Evolutionary conservation across 2,888 invertebrate genomes (phyloP).

Genomic region (Xylota segnis): DNA sequence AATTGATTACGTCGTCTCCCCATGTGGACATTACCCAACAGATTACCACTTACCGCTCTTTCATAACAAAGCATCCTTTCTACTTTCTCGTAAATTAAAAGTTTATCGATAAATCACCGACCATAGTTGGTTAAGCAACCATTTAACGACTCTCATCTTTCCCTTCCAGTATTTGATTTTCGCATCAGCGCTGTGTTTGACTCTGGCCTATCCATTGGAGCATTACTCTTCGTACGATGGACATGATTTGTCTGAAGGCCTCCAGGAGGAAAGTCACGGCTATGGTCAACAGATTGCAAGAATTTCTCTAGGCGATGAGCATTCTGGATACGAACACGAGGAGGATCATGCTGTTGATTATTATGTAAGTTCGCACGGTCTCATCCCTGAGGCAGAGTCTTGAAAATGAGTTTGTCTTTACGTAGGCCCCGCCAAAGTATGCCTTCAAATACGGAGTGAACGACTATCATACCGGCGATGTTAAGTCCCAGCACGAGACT

Average conservation of each 20-base stretch:
- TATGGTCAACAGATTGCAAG: slow-evolving; percentile 82
- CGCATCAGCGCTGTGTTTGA: slow-evolving; percentile 82
- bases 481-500: slow-evolving; percentile 88
- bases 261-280: slow-evolving; percentile 79
- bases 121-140: not conserved
- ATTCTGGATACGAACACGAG: slow-evolving; percentile 78
- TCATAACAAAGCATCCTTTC: not conserved
- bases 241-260: slow-evolving; percentile 80
- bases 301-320: slow-evolving; percentile 81
- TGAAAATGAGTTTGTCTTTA: not conserved
- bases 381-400: too few relatives aligned
- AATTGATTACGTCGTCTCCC: not conserved
- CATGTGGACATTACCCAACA: not conserved
- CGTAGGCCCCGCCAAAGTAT: slow-evolving; percentile 88
- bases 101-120: slow-evolving; percentile 4
- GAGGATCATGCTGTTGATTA: slow-evolving; percentile 86
- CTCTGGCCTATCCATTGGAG: slow-evolving; percentile 83
- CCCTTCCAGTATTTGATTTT: slow-evolving; percentile 83
- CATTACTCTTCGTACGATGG: slow-evolving; percentile 82
- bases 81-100: not conserved
- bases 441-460: slow-evolving; percentile 86
- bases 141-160: not conserved
- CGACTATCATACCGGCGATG: slow-evolving; percentile 86
- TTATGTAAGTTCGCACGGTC: slow-evolving; percentile 85
- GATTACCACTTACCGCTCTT: not conserved